A percentile compares a stretch with the other conserved stretches of the same genome.
Conservation (phyloP, 1,140 invertebrate genomes). For the Drosophila saltans region DNA sequence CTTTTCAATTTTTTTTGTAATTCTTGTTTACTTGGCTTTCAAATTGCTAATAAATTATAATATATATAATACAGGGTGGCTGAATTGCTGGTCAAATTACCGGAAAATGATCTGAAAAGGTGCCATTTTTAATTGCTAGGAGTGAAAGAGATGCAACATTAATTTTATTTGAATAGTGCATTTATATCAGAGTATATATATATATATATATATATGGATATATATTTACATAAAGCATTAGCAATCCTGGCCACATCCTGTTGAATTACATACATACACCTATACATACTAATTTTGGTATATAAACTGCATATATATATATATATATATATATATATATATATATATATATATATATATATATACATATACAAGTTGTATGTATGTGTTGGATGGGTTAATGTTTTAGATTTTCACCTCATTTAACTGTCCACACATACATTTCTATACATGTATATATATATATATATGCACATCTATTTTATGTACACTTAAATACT, state of each 20-base stretch:
- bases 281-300: neutral
- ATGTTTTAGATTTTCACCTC: neutral
- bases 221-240: constrained; percentile 20
- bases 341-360: neutral
- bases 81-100: constrained; percentile 11
- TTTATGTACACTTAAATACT: constrained; percentile 67
- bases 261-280: constrained; percentile 9
- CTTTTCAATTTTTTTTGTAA: neutral
- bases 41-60: constrained; percentile 48
- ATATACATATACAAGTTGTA: neutral
- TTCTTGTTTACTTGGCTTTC: constrained; percentile 3
- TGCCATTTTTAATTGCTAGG: constrained; percentile 31
- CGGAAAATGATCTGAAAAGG: constrained; percentile 21
- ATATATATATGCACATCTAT: neutral
- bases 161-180: constrained; percentile 10
- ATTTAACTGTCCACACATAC: neutral
- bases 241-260: constrained; percentile 33
- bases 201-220: neutral
- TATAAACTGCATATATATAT: neutral
- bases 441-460: neutral
- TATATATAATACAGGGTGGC: constrained; percentile 24
- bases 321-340: neutral
- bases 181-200: neutral
- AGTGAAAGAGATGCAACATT: constrained; percentile 2
- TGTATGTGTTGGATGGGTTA: neutral